Base-by-base conservation (phyloP, 2,113 vertebrate genomes). In the Agapornis roseicollis region DNA sequence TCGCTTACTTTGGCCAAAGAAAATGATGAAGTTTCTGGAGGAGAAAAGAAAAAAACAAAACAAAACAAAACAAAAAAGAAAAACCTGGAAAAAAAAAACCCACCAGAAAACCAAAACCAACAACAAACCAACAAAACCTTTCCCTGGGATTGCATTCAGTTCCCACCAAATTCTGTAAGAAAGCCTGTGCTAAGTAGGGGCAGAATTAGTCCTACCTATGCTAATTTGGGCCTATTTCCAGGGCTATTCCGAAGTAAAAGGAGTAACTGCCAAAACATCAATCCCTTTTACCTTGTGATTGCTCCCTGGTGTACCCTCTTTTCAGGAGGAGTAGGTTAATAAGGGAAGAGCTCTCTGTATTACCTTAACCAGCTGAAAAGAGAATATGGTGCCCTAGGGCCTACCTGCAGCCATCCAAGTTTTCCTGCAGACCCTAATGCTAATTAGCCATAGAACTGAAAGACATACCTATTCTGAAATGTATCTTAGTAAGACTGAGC, bases 11-110 rank as follows among this genome's bases (percentile, higher is more conserved):
- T 9, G 2, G 15, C 39, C 19, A 68, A 85, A 87, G n/a, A n/a
- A 84, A 64, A 65, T 0, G 0, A 61, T 10, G 5, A 28, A 33
- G 8, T 6, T 84, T 73, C 46, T 5, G 1, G 28, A n/a, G n/a
- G n/a, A n/a, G 6, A 50, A 66, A 63, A 14, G 76, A 85, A 76
- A 35, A 14, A 29, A 49, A 7, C 68, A 78, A 68, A 10, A 80
- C 9, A n/a, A 27, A 20, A 5, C 13, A 56, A 3, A 50, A 8
- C 47, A 78, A 68, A 9, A 80, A 78, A 66, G n/a, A n/a, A n/a
- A n/a, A n/a, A n/a, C n/a, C n/a, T n/a, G n/a, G n/a, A n/a, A n/a
- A n/a, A n/a, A n/a, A n/a, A n/a, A n/a, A n/a, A n/a, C n/a, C n/a
- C 44, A 46, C 44, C 44, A 39, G 23, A 20, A 20, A 56, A 3